Percentiles rank a stretch among this genome's conserved stretches.
Conservation (phyloP, 2,113 vertebrate species). For the Platysteira castanea region DNA sequence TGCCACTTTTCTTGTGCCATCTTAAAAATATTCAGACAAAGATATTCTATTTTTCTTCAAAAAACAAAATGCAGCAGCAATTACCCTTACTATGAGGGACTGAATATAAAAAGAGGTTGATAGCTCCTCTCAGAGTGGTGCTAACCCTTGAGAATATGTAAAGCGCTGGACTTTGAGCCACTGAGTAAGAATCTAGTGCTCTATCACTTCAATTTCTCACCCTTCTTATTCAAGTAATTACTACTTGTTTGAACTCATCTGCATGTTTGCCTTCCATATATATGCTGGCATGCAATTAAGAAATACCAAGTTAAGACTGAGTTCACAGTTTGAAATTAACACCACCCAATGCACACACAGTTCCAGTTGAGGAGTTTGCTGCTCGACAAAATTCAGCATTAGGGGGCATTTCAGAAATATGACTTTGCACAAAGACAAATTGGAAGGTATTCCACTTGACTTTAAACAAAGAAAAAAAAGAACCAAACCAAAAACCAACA, state of each 20-base stretch:
- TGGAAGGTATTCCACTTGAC: background rate
- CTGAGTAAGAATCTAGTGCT: background rate
- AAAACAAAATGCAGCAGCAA: background rate
- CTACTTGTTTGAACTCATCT: background rate
- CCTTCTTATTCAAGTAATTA: background rate
- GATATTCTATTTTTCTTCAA: background rate
- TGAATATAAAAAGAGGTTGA: background rate
- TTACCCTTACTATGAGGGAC: background rate
- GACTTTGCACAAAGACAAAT: background rate
- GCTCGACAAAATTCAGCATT: background rate
- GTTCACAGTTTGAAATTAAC: background rate
- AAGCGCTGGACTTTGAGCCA: background rate
- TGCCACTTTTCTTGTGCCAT: conserved; percentile 23
- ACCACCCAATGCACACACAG: background rate
- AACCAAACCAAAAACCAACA: background rate
- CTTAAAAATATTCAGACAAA: conserved; percentile 17
- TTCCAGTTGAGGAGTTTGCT: background rate
- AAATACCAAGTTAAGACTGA: background rate
- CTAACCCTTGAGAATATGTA: background rate
- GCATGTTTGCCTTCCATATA: background rate
- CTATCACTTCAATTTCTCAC: background rate
- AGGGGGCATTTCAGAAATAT: background rate
- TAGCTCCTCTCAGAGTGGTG: background rate
- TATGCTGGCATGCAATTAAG: background rate
- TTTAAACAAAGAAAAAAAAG: background rate